These are phyloP conservation scores for Ophion obscuratus DNA, from an alignment of 2,888 invertebrate genomes.

Conservation along the genomic window DNA sequence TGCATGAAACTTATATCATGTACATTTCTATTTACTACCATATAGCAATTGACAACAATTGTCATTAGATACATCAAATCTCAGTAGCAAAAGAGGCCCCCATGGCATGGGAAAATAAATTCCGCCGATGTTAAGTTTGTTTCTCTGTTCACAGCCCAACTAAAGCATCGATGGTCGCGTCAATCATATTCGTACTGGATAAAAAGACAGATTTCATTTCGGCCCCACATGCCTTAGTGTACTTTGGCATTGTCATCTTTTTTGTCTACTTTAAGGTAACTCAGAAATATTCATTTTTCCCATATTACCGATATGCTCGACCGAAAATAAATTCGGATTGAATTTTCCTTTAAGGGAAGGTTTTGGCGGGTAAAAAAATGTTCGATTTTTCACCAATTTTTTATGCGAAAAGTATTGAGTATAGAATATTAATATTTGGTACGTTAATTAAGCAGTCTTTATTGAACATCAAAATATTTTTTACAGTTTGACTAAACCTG, in stretches of 20 bases:
- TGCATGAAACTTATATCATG: too few relatives aligned
- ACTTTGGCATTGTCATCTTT: slow-evolving; percentile 98
- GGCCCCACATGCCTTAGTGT: slow-evolving; percentile 98
- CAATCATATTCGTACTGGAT: slow-evolving; percentile 98
- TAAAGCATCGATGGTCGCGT: slow-evolving; percentile 97
- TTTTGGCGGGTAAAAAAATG: too few relatives aligned
- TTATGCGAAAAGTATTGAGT: too few relatives aligned
- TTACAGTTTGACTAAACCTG: too few relatives aligned
- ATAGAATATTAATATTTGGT: too few relatives aligned
- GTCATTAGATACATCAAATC: too few relatives aligned
- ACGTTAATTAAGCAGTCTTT: too few relatives aligned
- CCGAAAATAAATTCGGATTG: neutral
- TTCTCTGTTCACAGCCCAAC: slow-evolving; percentile 91
- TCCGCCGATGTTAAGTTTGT: neutral
- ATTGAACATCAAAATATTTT: too few relatives aligned
- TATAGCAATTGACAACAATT: too few relatives aligned
- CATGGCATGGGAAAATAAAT: neutral
- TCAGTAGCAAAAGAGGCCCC: too few relatives aligned
- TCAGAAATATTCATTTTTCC: neutral
- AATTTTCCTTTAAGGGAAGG: neutral
- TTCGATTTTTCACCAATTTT: too few relatives aligned
- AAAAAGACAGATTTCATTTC: slow-evolving; percentile 98
- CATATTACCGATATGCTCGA: neutral
- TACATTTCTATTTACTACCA: too few relatives aligned
- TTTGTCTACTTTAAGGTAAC: slow-evolving; percentile 96